Evolutionary conservation across 2,113 vertebrate species (phyloP).

Genomic region (Neoarius graeffei): DNA sequence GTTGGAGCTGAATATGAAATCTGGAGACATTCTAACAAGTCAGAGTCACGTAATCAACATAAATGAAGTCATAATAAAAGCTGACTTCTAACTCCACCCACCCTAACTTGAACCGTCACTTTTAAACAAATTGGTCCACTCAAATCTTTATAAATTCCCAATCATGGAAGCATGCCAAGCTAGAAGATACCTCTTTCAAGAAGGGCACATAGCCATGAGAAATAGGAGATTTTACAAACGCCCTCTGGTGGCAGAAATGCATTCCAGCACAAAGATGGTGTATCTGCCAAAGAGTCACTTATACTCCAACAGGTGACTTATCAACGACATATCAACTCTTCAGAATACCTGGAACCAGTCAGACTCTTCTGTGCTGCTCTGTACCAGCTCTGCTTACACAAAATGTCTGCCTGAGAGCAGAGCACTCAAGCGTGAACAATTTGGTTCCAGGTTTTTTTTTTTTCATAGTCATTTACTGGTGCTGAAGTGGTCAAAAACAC

Average conservation of each 20-base stretch:
- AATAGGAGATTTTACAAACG: constrained; percentile 65
- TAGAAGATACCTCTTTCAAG: not conserved
- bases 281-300: constrained; percentile 24
- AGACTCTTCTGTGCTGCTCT: not conserved
- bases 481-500: constrained; percentile 42
- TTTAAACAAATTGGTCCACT: not conserved
- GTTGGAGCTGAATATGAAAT: not conserved
- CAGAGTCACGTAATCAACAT: not conserved
- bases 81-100: not conserved
- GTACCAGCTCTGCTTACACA: not conserved
- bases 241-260: constrained; percentile 76
- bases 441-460: not conserved
- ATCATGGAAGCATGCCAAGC: not conserved
- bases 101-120: not conserved
- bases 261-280: not conserved
- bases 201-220: not conserved
- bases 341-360: constrained; percentile 18
- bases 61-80: not conserved
- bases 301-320: constrained; percentile 15
- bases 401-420: not conserved
- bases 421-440: not conserved
- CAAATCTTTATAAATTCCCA: not conserved
- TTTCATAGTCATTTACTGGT: constrained; percentile 44
- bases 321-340: constrained; percentile 15
- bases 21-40: not conserved